Evolutionary conservation across 2,888 invertebrate genomes (phyloP).

Genomic region (Melinaea marsaeus): DNA sequence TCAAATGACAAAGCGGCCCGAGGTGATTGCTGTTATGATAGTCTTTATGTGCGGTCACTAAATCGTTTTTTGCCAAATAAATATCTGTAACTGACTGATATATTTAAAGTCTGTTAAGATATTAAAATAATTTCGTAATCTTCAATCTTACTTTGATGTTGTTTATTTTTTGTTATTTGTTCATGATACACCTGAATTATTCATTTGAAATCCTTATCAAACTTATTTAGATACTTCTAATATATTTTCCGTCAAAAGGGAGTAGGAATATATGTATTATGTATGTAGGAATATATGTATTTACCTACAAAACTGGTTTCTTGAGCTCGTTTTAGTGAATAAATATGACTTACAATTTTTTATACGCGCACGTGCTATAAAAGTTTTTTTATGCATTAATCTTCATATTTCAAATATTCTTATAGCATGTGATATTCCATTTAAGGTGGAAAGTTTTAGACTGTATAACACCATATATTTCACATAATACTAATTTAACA

Average conservation of each 20-base stretch:
- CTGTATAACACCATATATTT: too few relatives aligned
- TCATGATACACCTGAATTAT: background rate
- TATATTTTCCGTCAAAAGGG: slow-evolving; percentile 19
- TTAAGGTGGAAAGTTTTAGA: too few relatives aligned
- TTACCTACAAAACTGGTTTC: slow-evolving; percentile 5
- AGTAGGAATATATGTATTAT: slow-evolving; percentile 26
- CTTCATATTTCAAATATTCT: background rate
- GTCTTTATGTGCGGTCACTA: too few relatives aligned
- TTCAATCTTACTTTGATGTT: background rate
- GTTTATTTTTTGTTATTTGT: background rate
- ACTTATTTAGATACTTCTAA: slow-evolving; percentile 22
- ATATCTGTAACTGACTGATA: too few relatives aligned
- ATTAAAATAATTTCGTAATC: background rate
- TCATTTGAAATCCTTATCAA: slow-evolving; percentile 7
- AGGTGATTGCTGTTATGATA: too few relatives aligned
- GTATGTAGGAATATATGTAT: too few relatives aligned
- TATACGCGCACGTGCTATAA: too few relatives aligned
- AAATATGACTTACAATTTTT: background rate
- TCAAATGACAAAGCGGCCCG: too few relatives aligned
- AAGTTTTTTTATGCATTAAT: background rate
- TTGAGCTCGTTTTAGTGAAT: background rate
- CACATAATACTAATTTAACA: too few relatives aligned
- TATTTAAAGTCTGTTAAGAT: background rate
- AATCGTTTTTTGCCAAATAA: too few relatives aligned
- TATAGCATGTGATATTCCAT: too few relatives aligned